Evolutionary conservation across 1,140 invertebrate species (phyloP), one percentile per base, ranked within the genome.

Genomic region (Battus philenor): DNA sequence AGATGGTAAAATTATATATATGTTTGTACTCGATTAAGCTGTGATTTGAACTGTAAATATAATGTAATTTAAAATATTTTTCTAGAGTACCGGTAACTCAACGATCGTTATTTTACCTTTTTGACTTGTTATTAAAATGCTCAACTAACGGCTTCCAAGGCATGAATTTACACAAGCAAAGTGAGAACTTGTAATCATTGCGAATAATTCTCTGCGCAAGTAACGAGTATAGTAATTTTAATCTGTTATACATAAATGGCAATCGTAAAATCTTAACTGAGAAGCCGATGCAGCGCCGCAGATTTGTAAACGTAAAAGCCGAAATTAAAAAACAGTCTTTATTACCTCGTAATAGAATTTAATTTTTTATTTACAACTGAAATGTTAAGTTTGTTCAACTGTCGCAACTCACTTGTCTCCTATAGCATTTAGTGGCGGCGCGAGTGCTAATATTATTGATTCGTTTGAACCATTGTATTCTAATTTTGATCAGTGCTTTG

Each of bases 261-360:
- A 51, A 68, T 64, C 64, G 69, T 75, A 75, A 78, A 78, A 75
- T 78, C 74, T 74, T 68, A 72, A 65, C 66, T 65, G 49, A 54
- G 50, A 67, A 52, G 63, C 59, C 59, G 67, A 74, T 74, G 65
- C 62, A 67, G 49, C 68, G 62, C 65, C 63, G 68, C 61, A 71
- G 64, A 71, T 34, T 20, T 15, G 9, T 17, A 18, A 20, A 34
- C 3, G 7, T 34, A 34, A 11, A 34, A 10, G 32, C 16, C 17
- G 16, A 7, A 20, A 4, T 20, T 11, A 20, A 5, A 20, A 34
- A 34, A 12, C 17, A 18, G 17, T 18, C 16, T 34, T 34, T 34
- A 34, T 5, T 34, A 17, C 32, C 7, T 34, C 8, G 32, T 34
- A 6, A 34, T 34, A 34, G 10, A 18, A 1, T n/a, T 11, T 34